phyloP scores from a whole-genome alignment of 2,797 vertebrate genomes.

The Pangasius mekongensis region DNA sequence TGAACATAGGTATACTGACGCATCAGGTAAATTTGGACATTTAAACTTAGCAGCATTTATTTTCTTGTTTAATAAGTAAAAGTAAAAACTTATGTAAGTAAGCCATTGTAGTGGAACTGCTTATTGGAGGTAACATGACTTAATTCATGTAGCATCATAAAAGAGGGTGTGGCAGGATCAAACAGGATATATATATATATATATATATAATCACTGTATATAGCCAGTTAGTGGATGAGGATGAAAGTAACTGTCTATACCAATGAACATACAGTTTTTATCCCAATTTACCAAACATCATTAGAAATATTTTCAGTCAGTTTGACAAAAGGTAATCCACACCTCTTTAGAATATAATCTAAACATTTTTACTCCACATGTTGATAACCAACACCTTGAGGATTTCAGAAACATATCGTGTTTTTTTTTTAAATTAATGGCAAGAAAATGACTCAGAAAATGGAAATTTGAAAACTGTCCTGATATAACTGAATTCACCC shows the following conservation, averaged over 20 bases:
- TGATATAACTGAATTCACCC: neutral
- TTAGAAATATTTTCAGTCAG: neutral
- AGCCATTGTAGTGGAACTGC: neutral
- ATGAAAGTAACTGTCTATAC: neutral
- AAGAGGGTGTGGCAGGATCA: neutral
- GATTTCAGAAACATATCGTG: neutral
- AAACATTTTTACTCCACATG: neutral
- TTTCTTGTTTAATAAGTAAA: neutral
- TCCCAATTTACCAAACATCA: neutral
- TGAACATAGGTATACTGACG: neutral
- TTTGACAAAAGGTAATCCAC: neutral
- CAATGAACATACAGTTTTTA: neutral
- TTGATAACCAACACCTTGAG: neutral
- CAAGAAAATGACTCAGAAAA: neutral
- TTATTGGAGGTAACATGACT: neutral
- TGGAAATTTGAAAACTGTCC: neutral
- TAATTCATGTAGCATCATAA: neutral
- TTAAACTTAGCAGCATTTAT: neutral
- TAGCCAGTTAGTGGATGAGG: neutral
- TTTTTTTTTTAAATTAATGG: neutral
- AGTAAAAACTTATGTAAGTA: neutral
- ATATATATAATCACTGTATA: no score
- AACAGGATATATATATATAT: neutral
- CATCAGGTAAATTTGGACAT: neutral
- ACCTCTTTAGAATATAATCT: neutral